A percentile compares a stretch with the other conserved stretches of the same genome.
Evolutionary conservation across 2,888 invertebrate species (phyloP).

Genomic region (Allacma fusca): DNA sequence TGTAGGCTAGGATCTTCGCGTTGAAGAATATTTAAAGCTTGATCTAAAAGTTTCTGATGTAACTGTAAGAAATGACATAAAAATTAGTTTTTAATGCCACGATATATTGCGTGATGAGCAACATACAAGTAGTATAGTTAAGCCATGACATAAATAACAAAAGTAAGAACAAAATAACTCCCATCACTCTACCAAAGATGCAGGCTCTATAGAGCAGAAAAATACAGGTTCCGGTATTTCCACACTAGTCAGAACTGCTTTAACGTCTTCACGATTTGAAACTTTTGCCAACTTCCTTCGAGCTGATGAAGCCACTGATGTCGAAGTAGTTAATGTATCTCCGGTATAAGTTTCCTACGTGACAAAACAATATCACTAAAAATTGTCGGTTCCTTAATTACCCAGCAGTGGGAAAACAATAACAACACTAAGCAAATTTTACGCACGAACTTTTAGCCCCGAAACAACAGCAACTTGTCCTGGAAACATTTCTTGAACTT

Average conservation of each 20-base stretch:
- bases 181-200: constrained; percentile 69
- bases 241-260: constrained; percentile 69
- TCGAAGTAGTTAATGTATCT: constrained; percentile 75
- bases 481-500: constrained; percentile 71
- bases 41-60: constrained; percentile 78
- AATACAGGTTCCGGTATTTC: constrained; percentile 93
- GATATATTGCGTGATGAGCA: too few species aligned
- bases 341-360: constrained; percentile 72
- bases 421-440: too few species aligned
- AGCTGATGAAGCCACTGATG: constrained; percentile 70
- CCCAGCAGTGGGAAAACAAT: too few species aligned
- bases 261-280: constrained; percentile 63
- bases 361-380: neutral
- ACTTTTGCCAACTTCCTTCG: constrained; percentile 66
- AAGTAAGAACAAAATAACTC: too few species aligned
- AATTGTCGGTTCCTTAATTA: neutral
- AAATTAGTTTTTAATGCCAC: constrained; percentile 14
- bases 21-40: constrained; percentile 79
- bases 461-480: constrained; percentile 92
- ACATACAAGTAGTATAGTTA: too few species aligned
- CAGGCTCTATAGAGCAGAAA: constrained; percentile 94
- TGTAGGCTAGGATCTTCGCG: constrained; percentile 91
- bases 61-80: constrained; percentile 65
- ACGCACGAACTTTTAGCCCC: constrained; percentile 77
- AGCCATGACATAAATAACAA: too few species aligned